Base-by-base conservation (phyloP, 2,797 vertebrate genomes). In the Furcifer pardalis region DNA sequence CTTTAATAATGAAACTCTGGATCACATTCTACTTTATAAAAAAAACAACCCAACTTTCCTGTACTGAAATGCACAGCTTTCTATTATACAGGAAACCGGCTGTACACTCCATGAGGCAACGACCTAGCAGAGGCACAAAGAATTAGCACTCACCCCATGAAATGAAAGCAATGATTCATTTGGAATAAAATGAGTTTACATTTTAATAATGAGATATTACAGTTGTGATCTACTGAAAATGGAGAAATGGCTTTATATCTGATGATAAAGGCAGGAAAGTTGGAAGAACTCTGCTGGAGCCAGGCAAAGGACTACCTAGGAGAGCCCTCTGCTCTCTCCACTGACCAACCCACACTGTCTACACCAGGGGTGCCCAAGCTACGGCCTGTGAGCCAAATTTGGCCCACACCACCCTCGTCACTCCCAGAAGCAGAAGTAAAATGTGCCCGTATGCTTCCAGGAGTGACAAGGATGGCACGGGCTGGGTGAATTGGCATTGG, bases 21-120 rank as follows among this genome's bases (percentile, higher is more conserved):
- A 46, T 75, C 4, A 25, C 17, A 84, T 30, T 27, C 23, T 15
- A 27, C 72, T n/a, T n/a, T n/a, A n/a, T n/a, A n/a, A n/a, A n/a
- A n/a, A 42, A 25, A 81, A 42, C 40, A 46, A 32, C 15, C 65
- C 13, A 79, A 30, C 81, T 91, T 86, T 65, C 40, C 17, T 85
- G 46, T 63, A 89, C 44, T 30, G 86, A 84, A 25, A 73, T 42
- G 5, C 17, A 85, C 75, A 9, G 66, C 25, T 78, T 88, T 59
- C 74, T 71, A 60, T 15, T 84, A 69, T 84, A 87, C 19, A 2
- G 10, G n/a, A 30, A 78, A 46, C 66, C 86, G 17, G 7, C 2
- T 77, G 84, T 60, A 83, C 77, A 92, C 84, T 81, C 23, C 23
- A 81, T 13, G 4, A 75, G 3, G 15, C 19, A 90, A 84, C 65